These are phyloP conservation scores for Dolichotis patagonum DNA, from an alignment of 2,113 vertebrate genomes.

Conservation along the genomic window DNA sequence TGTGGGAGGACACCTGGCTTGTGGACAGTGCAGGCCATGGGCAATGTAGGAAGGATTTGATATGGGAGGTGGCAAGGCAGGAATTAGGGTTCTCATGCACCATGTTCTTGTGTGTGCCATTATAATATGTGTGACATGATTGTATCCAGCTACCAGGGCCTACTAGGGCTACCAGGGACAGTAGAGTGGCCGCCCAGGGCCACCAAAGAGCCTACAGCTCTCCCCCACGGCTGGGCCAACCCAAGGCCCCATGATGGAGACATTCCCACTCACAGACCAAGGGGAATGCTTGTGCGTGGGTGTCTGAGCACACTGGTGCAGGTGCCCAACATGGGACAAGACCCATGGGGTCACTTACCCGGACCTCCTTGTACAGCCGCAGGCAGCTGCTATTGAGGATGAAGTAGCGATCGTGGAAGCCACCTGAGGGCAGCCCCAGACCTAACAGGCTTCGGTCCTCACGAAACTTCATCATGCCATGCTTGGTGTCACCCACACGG, in stretches of 20 bases:
- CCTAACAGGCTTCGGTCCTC: constrained; percentile 93
- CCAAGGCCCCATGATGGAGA: rapidly evolving
- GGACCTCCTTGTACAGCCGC: constrained; percentile 95
- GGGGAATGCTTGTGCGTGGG: background rate
- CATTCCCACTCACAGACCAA: background rate
- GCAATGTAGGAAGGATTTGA: background rate
- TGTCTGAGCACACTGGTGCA: background rate
- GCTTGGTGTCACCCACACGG: constrained; percentile 92
- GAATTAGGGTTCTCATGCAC: background rate
- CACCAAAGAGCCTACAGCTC: background rate
- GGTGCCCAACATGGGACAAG: background rate
- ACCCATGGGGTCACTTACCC: constrained; percentile 86
- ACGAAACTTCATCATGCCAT: constrained; percentile 95
- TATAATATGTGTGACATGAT: background rate
- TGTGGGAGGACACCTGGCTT: background rate
- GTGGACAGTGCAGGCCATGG: background rate
- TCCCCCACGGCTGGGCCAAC: background rate
- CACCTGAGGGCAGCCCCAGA: constrained; percentile 87
- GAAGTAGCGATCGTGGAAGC: constrained; percentile 96
- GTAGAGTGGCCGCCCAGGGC: background rate
- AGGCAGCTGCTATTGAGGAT: constrained; percentile 92
- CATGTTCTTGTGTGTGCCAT: too few species aligned
- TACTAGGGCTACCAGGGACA: background rate
- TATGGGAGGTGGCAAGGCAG: background rate
- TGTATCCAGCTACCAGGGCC: background rate